Evolutionary conservation across 2,888 invertebrate genomes (phyloP).

Genomic region (Philhelius pedissequus): DNA sequence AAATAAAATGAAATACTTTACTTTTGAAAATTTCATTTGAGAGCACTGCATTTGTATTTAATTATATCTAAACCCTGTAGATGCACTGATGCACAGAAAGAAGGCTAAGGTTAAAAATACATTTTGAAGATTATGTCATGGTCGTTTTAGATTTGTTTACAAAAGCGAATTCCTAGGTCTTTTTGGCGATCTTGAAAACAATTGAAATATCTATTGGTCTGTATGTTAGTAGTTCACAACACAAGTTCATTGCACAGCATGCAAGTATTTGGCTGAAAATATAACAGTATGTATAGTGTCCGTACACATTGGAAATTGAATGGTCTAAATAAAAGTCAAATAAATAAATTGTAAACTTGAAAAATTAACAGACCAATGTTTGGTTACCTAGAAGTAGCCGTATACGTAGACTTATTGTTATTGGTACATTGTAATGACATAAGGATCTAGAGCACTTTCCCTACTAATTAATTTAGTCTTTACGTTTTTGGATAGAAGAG

Average conservation of each 20-base stretch:
- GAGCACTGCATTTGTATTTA: neutral
- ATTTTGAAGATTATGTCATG: conserved; percentile 28
- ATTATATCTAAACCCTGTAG: neutral
- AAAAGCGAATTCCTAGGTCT: neutral
- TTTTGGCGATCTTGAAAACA: neutral
- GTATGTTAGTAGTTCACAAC: neutral
- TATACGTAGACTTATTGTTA: too few relatives aligned
- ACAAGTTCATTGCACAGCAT: neutral
- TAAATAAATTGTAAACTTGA: too few relatives aligned
- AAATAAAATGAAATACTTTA: conserved; percentile 7
- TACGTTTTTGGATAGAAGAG: too few relatives aligned
- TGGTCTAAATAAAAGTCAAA: too few relatives aligned
- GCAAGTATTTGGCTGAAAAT: neutral
- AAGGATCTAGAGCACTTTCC: too few relatives aligned
- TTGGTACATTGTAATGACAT: too few relatives aligned
- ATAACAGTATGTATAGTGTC: neutral
- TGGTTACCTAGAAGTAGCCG: too few relatives aligned
- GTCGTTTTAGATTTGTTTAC: neutral
- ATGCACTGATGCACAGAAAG: neutral
- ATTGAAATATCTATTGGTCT: too few relatives aligned
- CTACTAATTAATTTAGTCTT: too few relatives aligned
- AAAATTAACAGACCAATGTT: too few relatives aligned
- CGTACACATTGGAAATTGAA: neutral
- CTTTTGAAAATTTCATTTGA: neutral
- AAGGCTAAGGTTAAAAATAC: conserved; percentile 10